Evolutionary conservation across 2,113 vertebrate species (phyloP).

Genomic region (Lepus americanus): DNA sequence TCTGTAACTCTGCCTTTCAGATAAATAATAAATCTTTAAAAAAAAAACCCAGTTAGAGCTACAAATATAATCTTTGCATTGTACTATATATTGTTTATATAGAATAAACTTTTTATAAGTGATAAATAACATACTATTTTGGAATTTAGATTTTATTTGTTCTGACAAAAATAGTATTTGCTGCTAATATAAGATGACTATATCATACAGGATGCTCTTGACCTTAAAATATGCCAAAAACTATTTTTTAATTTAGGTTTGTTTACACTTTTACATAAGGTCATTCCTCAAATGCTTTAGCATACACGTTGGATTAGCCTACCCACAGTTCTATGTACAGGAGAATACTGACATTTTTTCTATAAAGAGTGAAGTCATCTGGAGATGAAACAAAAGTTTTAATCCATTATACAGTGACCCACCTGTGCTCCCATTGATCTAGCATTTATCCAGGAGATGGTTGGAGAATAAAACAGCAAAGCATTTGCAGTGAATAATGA

Average conservation of each 20-base stretch:
- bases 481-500: not conserved
- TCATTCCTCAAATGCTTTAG: not conserved
- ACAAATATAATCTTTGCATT: not conserved
- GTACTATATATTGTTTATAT: not conserved
- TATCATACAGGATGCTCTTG: not conserved
- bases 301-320: not conserved
- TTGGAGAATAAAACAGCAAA: not conserved
- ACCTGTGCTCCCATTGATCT: not conserved
- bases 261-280: conserved; percentile 26
- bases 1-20: too few species aligned
- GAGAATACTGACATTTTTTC: conserved; percentile 21
- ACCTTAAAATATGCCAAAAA: conserved; percentile 30
- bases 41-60: too few species aligned
- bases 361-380: not conserved
- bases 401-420: not conserved
- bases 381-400: conserved; percentile 41
- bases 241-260: not conserved
- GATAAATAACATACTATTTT: not conserved
- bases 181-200: not conserved
- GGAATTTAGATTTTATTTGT: not conserved
- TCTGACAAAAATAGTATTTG: conserved; percentile 1
- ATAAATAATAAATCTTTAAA: too few species aligned
- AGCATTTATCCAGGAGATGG: not conserved
- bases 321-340: not conserved
- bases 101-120: not conserved